Conservation (phyloP, 2,888 invertebrate genomes). For the Latrodectus hesperus region DNA sequence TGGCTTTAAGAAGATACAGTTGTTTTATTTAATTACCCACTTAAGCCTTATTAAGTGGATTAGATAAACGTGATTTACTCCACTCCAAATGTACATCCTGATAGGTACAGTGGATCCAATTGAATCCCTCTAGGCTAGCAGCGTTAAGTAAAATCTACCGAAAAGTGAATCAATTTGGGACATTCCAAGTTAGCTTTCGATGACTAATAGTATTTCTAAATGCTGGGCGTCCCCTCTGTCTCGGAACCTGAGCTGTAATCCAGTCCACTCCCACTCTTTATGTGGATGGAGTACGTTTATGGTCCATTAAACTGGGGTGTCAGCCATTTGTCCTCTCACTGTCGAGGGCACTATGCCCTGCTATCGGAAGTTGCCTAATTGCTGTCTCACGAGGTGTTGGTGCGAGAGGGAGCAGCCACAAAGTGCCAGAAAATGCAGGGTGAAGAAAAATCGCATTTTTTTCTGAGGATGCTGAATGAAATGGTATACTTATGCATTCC, state of each 20-base stretch:
- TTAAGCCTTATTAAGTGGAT: too few species aligned
- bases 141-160: neutral
- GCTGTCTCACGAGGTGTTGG: constrained; percentile 13
- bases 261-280: constrained; percentile 51
- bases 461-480: too few species aligned
- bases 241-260: constrained; percentile 36
- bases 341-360: constrained; percentile 23
- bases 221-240: constrained; percentile 1
- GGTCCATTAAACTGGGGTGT: constrained; percentile 67
- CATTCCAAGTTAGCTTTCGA: neutral
- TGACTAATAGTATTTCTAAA: constrained; percentile 43
- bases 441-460: too few species aligned
- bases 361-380: constrained; percentile 64
- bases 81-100: too few species aligned
- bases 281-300: constrained; percentile 59
- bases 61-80: too few species aligned
- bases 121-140: too few species aligned
- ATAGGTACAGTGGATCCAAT: too few species aligned
- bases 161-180: constrained; percentile 25
- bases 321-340: constrained; percentile 62
- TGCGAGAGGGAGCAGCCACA: constrained; percentile 12
- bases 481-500: too few species aligned
- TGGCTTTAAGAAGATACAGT: too few species aligned
- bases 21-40: too few species aligned
- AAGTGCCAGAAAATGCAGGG: neutral